Conservation (phyloP, 2,888 invertebrate species). For the Tetranychus piercei region DNA sequence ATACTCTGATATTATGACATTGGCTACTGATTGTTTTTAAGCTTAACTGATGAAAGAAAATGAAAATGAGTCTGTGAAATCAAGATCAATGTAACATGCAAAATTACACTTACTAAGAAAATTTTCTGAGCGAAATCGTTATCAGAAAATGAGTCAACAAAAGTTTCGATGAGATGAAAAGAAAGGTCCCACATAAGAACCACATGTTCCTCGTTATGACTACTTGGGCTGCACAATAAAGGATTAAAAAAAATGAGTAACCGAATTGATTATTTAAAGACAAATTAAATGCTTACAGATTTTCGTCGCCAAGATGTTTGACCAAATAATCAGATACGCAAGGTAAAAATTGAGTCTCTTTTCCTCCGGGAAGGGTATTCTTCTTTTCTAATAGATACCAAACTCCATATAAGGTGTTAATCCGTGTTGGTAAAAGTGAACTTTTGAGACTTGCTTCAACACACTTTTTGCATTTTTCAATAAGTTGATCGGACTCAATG, state of each 20-base stretch:
- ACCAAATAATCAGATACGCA: constrained; percentile 33
- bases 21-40: background rate
- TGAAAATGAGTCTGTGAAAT: constrained; percentile 11
- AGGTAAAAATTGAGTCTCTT: constrained; percentile 32
- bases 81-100: background rate
- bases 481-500: constrained; percentile 41
- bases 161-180: constrained; percentile 51
- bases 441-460: constrained; percentile 44
- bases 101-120: constrained; percentile 30
- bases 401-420: constrained; percentile 46
- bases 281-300: constrained; percentile 29
- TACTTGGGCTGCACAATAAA: constrained; percentile 24
- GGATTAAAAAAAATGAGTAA: background rate
- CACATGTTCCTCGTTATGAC: constrained; percentile 43
- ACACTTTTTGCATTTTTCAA: constrained; percentile 44
- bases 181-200: constrained; percentile 53
- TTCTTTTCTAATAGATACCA: constrained; percentile 45
- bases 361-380: constrained; percentile 28
- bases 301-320: constrained; percentile 31
- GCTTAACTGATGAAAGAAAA: background rate
- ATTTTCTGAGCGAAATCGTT: constrained; percentile 35
- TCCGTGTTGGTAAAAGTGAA: constrained; percentile 43
- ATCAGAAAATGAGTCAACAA: constrained; percentile 43
- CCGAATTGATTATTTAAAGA: background rate
- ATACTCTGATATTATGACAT: constrained; percentile 19